These are phyloP conservation scores for Ephestia elutella DNA, from an alignment of 1,140 invertebrate genomes.

Conservation along the genomic window DNA sequence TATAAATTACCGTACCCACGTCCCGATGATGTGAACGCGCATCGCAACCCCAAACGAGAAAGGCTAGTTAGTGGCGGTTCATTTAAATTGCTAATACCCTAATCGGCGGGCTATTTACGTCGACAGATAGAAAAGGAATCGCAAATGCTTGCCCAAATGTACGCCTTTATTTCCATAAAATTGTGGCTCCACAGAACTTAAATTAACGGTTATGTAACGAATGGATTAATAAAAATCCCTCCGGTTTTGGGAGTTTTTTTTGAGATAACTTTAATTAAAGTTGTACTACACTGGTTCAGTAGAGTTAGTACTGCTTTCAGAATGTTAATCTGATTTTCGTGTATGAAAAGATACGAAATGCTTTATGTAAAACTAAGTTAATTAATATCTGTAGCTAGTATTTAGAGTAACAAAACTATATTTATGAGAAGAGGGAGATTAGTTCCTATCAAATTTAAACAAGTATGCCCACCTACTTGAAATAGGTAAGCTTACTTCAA, in stretches of 20 bases:
- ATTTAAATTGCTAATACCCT: conserved; percentile 52
- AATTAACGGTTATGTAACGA: background rate
- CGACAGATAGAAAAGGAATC: conserved; percentile 27
- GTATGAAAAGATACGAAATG: background rate
- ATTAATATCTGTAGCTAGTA: too few species aligned
- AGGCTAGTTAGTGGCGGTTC: conserved; percentile 27
- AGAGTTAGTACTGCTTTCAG: too few species aligned
- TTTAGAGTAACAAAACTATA: too few species aligned
- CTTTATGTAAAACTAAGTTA: background rate
- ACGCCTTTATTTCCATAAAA: background rate
- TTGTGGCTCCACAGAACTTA: background rate
- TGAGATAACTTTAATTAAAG: too few species aligned
- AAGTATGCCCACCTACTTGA: too few species aligned
- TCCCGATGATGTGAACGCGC: conserved; percentile 1
- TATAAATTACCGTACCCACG: background rate
- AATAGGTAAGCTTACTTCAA: too few species aligned
- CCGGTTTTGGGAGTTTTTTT: too few species aligned
- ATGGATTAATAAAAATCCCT: background rate
- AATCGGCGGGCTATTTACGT: conserved; percentile 38
- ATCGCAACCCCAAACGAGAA: conserved; percentile 12
- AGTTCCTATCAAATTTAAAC: too few species aligned
- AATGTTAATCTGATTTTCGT: background rate
- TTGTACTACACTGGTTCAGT: too few species aligned
- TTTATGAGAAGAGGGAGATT: too few species aligned
- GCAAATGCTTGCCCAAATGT: conserved; percentile 6